Evolutionary conservation across 2,113 vertebrate species (phyloP).

Genomic region (Tursiops truncatus): DNA sequence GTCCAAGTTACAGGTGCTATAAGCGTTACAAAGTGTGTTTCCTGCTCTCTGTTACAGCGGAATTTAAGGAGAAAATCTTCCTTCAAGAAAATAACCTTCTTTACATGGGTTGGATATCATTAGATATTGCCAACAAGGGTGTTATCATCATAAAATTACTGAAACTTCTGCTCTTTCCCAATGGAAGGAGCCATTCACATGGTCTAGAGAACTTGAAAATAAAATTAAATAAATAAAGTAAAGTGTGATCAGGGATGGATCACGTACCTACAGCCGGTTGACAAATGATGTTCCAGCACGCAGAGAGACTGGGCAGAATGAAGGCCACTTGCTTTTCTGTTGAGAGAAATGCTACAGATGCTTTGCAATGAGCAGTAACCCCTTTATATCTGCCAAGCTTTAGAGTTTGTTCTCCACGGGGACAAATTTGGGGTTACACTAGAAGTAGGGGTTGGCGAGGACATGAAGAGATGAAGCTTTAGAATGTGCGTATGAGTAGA

Average conservation of each 20-base stretch:
- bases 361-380: background rate
- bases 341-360: background rate
- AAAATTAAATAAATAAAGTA: accelerated
- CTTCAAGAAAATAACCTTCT: constrained; percentile 54
- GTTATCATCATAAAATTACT: background rate
- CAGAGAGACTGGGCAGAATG: background rate
- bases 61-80: constrained; percentile 39
- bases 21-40: constrained; percentile 64
- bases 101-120: constrained; percentile 38
- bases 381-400: background rate
- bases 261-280: background rate
- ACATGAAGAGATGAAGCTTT: background rate
- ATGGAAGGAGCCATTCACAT: background rate
- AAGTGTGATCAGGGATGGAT: background rate
- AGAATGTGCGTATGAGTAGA: background rate
- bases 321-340: background rate
- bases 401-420: background rate
- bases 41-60: constrained; percentile 59
- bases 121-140: background rate
- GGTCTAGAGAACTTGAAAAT: accelerated
- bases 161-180: constrained; percentile 31
- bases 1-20: background rate
- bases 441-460: background rate
- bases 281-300: background rate
- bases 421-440: background rate